These are phyloP conservation scores for Aplysia californica DNA, from an alignment of 1,140 invertebrate species.

Conservation along the genomic window DNA sequence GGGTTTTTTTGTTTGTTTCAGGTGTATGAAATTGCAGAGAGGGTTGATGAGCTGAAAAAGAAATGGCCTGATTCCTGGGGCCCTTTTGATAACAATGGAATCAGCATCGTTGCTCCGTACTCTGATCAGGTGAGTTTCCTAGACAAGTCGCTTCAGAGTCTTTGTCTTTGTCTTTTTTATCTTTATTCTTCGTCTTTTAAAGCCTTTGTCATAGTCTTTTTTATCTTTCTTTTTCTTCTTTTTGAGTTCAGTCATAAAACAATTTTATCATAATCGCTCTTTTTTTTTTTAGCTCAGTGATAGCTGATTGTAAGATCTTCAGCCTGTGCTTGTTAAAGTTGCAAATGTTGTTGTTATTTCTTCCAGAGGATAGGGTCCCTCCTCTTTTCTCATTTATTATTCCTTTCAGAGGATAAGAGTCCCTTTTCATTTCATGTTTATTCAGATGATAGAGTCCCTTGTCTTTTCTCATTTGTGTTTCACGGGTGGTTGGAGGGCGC, in stretches of 20 bases:
- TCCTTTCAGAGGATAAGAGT: too few species aligned
- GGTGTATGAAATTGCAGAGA: conserved; percentile 81
- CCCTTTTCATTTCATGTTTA: too few species aligned
- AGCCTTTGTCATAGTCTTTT: not conserved
- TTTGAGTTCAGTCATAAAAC: not conserved
- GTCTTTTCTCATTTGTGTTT: too few species aligned
- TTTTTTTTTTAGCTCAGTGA: conserved; percentile 12
- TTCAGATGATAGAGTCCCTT: too few species aligned
- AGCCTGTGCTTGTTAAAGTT: too few species aligned
- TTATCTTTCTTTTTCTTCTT: not conserved
- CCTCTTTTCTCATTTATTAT: too few species aligned
- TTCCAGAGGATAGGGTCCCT: too few species aligned
- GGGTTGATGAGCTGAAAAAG: conserved; percentile 76
- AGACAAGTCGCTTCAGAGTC: not conserved
- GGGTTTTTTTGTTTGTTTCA: conserved; percentile 53
- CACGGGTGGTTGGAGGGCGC: too few species aligned
- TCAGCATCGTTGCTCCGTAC: conserved; percentile 88
- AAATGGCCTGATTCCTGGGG: conserved; percentile 84
- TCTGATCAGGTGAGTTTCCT: conserved; percentile 81
- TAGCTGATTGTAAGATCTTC: too few species aligned
- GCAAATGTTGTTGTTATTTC: too few species aligned
- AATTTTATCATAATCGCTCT: not conserved
- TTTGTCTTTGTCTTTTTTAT: not conserved
- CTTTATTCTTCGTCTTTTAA: not conserved
- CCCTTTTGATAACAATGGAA: conserved; percentile 78